Base-by-base conservation (phyloP, 1,140 invertebrate species). In the Zaprionus kolodkinae region DNA sequence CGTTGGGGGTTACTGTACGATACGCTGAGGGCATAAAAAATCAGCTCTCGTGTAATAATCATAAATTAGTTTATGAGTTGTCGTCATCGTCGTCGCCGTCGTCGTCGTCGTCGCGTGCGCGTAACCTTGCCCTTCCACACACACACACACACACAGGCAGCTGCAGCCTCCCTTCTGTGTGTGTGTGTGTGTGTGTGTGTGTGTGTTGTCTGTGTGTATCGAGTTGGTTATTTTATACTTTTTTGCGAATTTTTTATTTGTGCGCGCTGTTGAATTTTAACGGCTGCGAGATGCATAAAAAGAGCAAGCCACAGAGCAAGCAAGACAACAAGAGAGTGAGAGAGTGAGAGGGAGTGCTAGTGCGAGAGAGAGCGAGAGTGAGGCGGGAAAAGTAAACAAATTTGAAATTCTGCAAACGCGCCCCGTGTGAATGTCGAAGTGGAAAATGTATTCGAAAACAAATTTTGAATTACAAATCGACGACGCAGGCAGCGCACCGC, bases 21-120 rank as follows among this genome's bases (percentile, higher is more conserved):
- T 76, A 78, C 72, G 72, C 55, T 45, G 52, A 50, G 69, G 80
- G 85, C 72, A 89, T 88, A 89, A 85, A 89, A 88, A 88, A 85
- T 89, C 85, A 89, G 85, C 85, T 78, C 85, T 89, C 61, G 79
- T 74, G 87, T 91, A 91, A 91, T 91, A 91, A 91, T 91, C 88
- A 91, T 91, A 91, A 91, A 91, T 91, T 91, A 91, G 88, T 91
- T 91, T 88, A 91, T 87, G 83, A 89, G 86, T 81, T 84, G 69
- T 69, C 75, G 73, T 50, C 45, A 50, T 48, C 84, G 68, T 69
- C 78, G 73, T 82, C 80, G 48, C 30, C 60, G 76, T 77, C 76
- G 84, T 69, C 78, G 73, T 82, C 80, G 56, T 40, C 54, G 76
- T 79, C 76, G 84, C 84, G 84, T 89, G 85, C 81, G 85, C 81